phyloP scores from a whole-genome alignment of 2,888 invertebrate genomes.

The Leptinotarsa haldemani region DNA sequence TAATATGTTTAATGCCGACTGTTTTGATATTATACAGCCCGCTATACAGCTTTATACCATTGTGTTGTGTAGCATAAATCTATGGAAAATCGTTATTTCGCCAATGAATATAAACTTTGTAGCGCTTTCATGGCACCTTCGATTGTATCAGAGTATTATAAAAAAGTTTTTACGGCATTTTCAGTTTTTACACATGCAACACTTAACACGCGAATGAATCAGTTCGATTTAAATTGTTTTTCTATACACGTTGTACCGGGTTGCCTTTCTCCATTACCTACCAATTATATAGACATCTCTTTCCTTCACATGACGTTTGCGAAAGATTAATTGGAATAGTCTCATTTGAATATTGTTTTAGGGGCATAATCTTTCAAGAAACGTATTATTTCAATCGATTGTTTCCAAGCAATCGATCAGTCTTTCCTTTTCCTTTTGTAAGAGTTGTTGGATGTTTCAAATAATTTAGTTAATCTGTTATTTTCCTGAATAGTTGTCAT shows the following conservation, averaged over 20 bases:
- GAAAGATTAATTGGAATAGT: conserved; percentile 33
- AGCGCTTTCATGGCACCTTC: conserved; percentile 60
- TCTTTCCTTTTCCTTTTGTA: conserved; percentile 3
- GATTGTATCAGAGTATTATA: conserved; percentile 59
- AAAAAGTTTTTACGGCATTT: conserved; percentile 63
- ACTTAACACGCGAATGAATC: conserved; percentile 58
- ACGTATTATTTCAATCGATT: conserved; percentile 32
- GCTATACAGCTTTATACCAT: conserved; percentile 18
- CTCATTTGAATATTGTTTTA: conserved; percentile 44
- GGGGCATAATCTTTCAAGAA: conserved; percentile 35
- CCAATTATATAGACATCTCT: conserved; percentile 36
- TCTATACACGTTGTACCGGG: conserved; percentile 35
- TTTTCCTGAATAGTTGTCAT: not conserved
- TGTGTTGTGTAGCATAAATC: conserved; percentile 38
- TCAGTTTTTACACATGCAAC: conserved; percentile 62
- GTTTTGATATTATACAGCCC: conserved; percentile 8
- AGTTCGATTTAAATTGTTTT: conserved; percentile 50
- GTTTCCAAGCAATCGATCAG: conserved; percentile 1
- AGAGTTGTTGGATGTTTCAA: not conserved
- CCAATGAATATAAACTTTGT: conserved; percentile 56
- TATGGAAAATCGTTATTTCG: conserved; percentile 52
- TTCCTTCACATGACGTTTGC: conserved; percentile 34
- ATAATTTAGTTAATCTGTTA: not conserved
- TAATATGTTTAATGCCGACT: conserved; percentile 1
- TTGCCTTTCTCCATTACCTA: conserved; percentile 35